Base-by-base conservation (phyloP, 2,113 vertebrate species). In the Gnathonemus echidnorhynchus region DNA sequence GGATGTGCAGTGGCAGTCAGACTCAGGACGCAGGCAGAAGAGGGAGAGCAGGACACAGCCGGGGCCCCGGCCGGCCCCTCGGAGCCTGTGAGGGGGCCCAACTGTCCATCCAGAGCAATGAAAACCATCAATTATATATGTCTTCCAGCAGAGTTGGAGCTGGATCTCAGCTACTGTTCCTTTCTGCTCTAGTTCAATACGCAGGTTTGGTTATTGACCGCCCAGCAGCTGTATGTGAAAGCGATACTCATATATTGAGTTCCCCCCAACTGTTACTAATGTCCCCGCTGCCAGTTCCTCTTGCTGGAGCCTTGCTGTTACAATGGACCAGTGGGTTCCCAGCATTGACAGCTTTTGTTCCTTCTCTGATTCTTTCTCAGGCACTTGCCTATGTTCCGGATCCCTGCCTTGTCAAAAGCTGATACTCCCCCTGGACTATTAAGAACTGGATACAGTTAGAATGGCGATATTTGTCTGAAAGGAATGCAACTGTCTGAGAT, bases 391-490 rank as follows among this genome's bases (percentile, higher is more conserved):
- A 52, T 89, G 87, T 90, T 92, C 90, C 87, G 92, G 91, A 90
- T 90, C 87, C 90, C 87, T 93, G 91, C 91, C 90, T 91, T 91
- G 89, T 90, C 42, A 90, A 86, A 89, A 91, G 89, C 88, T 88
- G 90, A 91, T 90, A 91, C 90, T 91, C 90, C 74, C 84, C 48
- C 45, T 88, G 66, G 74, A 90, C 88, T 74, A 87, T 89, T 89
- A 83, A 90, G 90, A 91, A 83, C 42, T 88, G 92, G 49, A 70
- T 89, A 87, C 39, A 49, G 49, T 24, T 5, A 35, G 13, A 66
- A 77, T 88, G 45, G 66, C 27, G 48, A 53, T 46, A 58, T 45
- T 86, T 62, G 88, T 48, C 42, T 27, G 62, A 74, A 48, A 13
- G 49, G 88, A 89, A 89, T 77, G 56, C 3, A 8, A 49, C 42